Base-by-base conservation (phyloP, 2,113 vertebrate species). In the Scophthalmus maximus region DNA sequence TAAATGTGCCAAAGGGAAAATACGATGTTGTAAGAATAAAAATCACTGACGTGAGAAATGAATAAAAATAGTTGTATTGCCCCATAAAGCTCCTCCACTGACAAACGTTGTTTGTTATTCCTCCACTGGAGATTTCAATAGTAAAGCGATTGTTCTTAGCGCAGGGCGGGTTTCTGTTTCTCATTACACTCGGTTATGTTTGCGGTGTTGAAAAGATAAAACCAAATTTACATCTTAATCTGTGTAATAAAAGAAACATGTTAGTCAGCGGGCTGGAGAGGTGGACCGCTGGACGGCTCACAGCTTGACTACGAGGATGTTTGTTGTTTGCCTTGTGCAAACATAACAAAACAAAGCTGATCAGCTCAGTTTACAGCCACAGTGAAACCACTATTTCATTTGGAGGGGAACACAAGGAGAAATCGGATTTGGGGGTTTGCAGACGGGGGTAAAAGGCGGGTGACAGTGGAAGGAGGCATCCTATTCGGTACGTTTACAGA, bases 321-420 rank as follows among this genome's bases (percentile, higher is more conserved):
- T 85, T 90, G 84, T 83, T 85, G 68, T 85, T 88, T 87, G 78
- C 78, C 52, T 71, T 80, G 55, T 66, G 68, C 80, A 85, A 89
- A 88, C 87, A 88, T 66, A 85, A 87, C 76, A 84, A 65, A 79
- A 70, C 71, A 79, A 87, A 89, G 84, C 87, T 85, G 85, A 86
- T 78, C 73, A 56, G 66, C 59, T 76, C 50, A n/a, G 77, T 86
- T 90, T 87, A 89, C 75, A 82, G 74, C 76, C 79, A 64, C 72
- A 58, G 66, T 56, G 18, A 79, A 89, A 81, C 75, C 71, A 25
- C 71, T 72, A 22, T 84, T 88, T 83, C 22, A 79, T 86, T 85
- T 88, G 81, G 82, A 89, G 70, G 38, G 57, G 57, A 78, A 62
- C 40, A 77, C 60, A 86, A 88, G 87, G 75, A 70, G 62, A 78